phyloP scores from a whole-genome alignment of 2,888 invertebrate genomes.

The Abrostola triplasia region DNA sequence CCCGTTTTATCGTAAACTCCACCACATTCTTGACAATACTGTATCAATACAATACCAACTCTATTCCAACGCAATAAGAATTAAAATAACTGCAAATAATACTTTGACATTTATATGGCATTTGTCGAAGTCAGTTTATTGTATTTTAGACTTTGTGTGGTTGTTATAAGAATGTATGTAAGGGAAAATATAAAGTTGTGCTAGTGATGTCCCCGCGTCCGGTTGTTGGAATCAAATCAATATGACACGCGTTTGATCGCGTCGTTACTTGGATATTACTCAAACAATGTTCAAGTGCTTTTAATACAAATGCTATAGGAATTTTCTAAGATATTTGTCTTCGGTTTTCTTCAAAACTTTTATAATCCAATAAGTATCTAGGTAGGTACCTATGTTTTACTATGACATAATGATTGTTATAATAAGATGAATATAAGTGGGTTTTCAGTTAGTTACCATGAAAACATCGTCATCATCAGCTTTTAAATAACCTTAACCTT shows the following conservation, averaged over 20 bases:
- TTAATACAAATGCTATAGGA: constrained; percentile 52
- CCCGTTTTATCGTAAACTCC: constrained; percentile 74
- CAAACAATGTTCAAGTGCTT: constrained; percentile 65
- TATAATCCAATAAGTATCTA: too few relatives aligned
- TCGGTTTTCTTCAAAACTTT: background rate
- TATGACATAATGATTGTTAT: too few relatives aligned
- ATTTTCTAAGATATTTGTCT: constrained; percentile 27
- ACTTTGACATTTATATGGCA: constrained; percentile 37
- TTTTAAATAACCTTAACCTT: too few relatives aligned
- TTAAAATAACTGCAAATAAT: constrained; percentile 8
- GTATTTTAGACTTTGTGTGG: constrained; percentile 38
- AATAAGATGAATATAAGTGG: too few relatives aligned
- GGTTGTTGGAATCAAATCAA: constrained; percentile 78
- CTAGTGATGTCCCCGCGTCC: constrained; percentile 63
- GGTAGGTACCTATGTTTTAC: too few relatives aligned
- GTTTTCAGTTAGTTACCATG: too few relatives aligned
- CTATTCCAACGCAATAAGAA: constrained; percentile 1
- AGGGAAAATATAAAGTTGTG: constrained; percentile 43
- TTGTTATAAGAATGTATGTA: constrained; percentile 36
- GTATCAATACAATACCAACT: constrained; percentile 17
- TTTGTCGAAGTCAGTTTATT: constrained; percentile 26
- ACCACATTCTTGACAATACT: constrained; percentile 12
- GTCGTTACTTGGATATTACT: constrained; percentile 71
- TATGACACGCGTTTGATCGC: constrained; percentile 80
- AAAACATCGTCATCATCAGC: too few relatives aligned